Percentiles rank a stretch among this genome's conserved stretches.
phyloP scores from a whole-genome alignment of 2,888 invertebrate species.

The Cephonodes hylas region DNA sequence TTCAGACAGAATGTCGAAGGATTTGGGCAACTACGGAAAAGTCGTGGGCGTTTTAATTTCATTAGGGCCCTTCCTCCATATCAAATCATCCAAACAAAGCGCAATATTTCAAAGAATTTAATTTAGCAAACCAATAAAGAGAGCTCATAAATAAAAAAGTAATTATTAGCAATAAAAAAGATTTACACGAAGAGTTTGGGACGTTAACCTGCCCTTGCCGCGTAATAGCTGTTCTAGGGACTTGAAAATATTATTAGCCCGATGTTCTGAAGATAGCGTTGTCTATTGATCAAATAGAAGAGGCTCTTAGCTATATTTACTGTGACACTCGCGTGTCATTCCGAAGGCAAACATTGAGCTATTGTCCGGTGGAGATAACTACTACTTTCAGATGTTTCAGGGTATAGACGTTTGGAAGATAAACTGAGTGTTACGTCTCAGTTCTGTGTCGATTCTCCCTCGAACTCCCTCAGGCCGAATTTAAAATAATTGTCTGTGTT shows the following conservation, averaged over 20 bases:
- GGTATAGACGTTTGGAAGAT: not conserved
- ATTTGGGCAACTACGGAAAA: too few relatives aligned
- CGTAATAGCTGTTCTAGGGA: conserved; percentile 4
- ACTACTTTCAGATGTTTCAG: not conserved
- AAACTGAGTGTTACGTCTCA: not conserved
- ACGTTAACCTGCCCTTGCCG: not conserved
- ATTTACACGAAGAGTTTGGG: conserved; percentile 2
- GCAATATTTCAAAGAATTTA: not conserved
- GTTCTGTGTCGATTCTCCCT: too few relatives aligned
- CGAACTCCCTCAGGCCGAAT: too few relatives aligned
- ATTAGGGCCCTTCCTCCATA: not conserved
- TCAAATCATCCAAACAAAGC: not conserved
- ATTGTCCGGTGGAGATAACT: not conserved
- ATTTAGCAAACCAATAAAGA: not conserved
- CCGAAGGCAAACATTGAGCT: not conserved
- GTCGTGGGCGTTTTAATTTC: too few relatives aligned
- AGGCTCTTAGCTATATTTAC: not conserved
- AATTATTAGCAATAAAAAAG: conserved; percentile 5
- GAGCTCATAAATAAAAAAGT: conserved; percentile 16
- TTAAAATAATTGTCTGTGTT: too few relatives aligned
- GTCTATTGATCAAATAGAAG: conserved; percentile 12
- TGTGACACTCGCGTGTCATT: not conserved
- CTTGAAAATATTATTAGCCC: not conserved
- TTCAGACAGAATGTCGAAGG: too few relatives aligned
- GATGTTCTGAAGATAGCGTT: not conserved